Conservation (phyloP, 2,797 vertebrate genomes). For the Sphenopsis melanotis region DNA sequence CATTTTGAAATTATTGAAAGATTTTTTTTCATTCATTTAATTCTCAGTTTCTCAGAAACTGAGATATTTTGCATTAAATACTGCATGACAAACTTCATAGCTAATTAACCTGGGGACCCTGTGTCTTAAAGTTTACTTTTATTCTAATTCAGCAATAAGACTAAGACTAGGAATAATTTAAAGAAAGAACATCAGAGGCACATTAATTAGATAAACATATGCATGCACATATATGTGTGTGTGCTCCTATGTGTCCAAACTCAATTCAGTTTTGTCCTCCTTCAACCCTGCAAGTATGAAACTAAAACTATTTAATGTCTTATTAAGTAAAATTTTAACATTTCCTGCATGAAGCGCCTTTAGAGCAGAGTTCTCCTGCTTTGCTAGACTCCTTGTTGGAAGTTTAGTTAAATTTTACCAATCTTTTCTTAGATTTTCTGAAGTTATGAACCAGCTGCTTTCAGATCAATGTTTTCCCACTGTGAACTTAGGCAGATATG, state of each 20-base stretch:
- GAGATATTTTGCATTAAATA: neutral
- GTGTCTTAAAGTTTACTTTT: neutral
- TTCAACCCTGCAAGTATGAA: neutral
- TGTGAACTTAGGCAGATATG: neutral
- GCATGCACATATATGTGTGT: neutral
- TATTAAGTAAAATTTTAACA: neutral
- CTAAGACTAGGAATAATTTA: neutral
- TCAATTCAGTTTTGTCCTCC: neutral
- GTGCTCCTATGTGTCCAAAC: neutral
- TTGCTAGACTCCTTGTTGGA: neutral
- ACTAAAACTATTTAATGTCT: neutral
- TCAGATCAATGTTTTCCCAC: neutral
- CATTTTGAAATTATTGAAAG: conserved; percentile 9
- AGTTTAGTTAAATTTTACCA: neutral
- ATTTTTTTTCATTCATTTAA: conserved; percentile 34
- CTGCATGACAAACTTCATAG: neutral
- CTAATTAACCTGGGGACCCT: neutral
- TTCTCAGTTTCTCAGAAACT: neutral
- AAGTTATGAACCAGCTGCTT: neutral
- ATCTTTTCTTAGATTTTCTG: neutral
- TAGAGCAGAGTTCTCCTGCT: neutral
- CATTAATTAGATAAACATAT: neutral
- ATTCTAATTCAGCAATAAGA: neutral
- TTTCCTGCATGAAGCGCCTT: neutral
- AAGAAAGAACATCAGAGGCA: neutral